Percentiles rank a stretch among this genome's conserved stretches.
These are phyloP conservation scores for Orientallactaga bullata DNA, from an alignment of 2,113 vertebrate genomes.

Conservation along the genomic window DNA sequence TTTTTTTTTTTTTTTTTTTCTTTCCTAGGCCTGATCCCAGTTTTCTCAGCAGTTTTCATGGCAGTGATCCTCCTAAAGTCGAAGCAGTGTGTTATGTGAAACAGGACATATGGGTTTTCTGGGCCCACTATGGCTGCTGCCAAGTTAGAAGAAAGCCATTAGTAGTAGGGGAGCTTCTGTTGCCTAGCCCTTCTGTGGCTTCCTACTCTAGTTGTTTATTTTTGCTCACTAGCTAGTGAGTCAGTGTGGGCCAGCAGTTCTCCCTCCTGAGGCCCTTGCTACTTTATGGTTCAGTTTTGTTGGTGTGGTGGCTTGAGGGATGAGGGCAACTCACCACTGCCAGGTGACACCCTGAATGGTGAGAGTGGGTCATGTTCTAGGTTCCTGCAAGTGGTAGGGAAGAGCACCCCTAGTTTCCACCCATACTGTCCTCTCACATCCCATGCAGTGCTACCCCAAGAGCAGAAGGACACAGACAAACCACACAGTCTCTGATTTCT, in stretches of 20 bases:
- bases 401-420: conserved; percentile 54
- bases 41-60: conserved; percentile 69
- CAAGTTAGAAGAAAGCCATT: conserved; percentile 73
- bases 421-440: neutral
- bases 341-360: conserved; percentile 60
- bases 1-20: conserved; percentile 48
- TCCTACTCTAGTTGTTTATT: conserved; percentile 31
- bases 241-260: conserved; percentile 38
- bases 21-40: conserved; percentile 72
- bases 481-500: conserved; percentile 69
- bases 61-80: conserved; percentile 59
- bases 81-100: conserved; percentile 55
- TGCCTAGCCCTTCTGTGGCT: conserved; percentile 49
- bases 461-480: conserved; percentile 66
- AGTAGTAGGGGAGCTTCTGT: conserved; percentile 40
- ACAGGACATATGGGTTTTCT: conserved; percentile 62
- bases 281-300: conserved; percentile 61
- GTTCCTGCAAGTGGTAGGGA: conserved; percentile 49
- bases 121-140: conserved; percentile 57
- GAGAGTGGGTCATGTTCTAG: conserved; percentile 57
- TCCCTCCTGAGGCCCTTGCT: conserved; percentile 18
- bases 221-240: conserved; percentile 55
- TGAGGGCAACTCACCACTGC: conserved; percentile 49
- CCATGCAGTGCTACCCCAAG: conserved; percentile 58
- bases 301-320: conserved; percentile 52